These are phyloP conservation scores for Lypha dubia DNA, from an alignment of 2,888 invertebrate species.

Conservation along the genomic window DNA sequence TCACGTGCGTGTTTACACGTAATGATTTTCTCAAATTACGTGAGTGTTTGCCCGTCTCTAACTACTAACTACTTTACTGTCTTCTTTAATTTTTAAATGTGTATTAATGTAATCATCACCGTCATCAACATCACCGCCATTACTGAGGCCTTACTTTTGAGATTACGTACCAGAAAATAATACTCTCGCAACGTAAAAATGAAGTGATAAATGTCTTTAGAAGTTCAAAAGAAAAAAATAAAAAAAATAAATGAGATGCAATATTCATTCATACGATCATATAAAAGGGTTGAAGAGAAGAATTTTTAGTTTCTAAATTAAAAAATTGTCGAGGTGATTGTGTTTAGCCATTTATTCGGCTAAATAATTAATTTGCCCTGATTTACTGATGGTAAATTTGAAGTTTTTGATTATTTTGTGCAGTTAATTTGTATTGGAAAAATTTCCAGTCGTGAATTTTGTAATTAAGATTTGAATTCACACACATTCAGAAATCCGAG, in stretches of 20 bases:
- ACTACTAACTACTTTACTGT: not conserved
- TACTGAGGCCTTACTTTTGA: conserved; percentile 1
- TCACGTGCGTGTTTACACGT: too few species aligned
- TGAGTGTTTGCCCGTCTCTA: too few species aligned
- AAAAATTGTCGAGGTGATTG: not conserved
- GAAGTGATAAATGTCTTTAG: not conserved
- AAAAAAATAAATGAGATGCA: conserved; percentile 2
- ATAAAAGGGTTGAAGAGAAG: too few species aligned
- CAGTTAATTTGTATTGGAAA: too few species aligned
- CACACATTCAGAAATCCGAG: too few species aligned
- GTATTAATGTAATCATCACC: conserved; percentile 32
- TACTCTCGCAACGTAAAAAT: not conserved
- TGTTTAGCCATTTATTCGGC: not conserved
- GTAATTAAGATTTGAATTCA: too few species aligned
- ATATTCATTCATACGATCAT: not conserved
- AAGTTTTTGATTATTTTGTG: too few species aligned
- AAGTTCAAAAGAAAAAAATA: conserved; percentile 6
- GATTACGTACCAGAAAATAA: not conserved
- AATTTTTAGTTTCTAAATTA: not conserved
- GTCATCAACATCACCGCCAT: conserved; percentile 18
- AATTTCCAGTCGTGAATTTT: too few species aligned
- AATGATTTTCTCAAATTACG: too few species aligned
- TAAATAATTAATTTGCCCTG: not conserved
- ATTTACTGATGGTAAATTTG: too few species aligned
- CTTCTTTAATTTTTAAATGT: conserved; percentile 21